Conservation (phyloP, 2,113 vertebrate species). For the Oophaga pumilio region DNA sequence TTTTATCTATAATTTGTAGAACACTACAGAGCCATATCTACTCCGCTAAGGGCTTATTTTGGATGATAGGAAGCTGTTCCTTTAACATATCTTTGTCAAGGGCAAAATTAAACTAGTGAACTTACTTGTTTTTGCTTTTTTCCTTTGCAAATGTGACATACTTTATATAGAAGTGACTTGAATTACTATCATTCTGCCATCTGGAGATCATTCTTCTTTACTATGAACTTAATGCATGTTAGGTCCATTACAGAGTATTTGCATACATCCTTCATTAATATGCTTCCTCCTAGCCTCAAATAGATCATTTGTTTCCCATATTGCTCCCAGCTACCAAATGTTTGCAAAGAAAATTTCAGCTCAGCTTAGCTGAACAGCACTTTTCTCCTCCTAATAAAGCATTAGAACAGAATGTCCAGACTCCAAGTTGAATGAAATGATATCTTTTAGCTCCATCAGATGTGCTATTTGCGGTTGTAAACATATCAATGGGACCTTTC, state of each 20-base stretch:
- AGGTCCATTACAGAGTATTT: conserved; percentile 73
- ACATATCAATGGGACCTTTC: conserved; percentile 51
- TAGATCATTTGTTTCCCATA: conserved; percentile 64
- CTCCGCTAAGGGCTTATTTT: neutral
- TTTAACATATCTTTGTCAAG: conserved; percentile 25
- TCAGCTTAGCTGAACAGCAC: neutral
- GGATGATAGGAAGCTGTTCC: neutral
- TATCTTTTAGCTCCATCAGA: conserved; percentile 43
- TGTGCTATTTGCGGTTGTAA: conserved; percentile 50
- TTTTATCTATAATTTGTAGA: neutral
- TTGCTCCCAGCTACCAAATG: conserved; percentile 51
- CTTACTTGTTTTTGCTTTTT: conserved; percentile 13
- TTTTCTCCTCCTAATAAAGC: conserved; percentile 14
- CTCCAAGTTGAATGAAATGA: conserved; percentile 47
- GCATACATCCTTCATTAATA: conserved; percentile 72
- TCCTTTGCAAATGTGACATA: conserved; percentile 27
- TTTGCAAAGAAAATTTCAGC: conserved; percentile 57
- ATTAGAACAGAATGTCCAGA: conserved; percentile 40
- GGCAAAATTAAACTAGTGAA: conserved; percentile 33
- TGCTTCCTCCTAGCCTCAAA: conserved; percentile 69
- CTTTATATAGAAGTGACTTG: conserved; percentile 61
- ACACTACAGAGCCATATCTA: neutral
- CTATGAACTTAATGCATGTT: conserved; percentile 58
- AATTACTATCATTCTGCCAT: conserved; percentile 70
- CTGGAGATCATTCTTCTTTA: conserved; percentile 69